Conservation (phyloP, 92 coral and sea anemone species). For the Virgularia gustaviana region DNA sequence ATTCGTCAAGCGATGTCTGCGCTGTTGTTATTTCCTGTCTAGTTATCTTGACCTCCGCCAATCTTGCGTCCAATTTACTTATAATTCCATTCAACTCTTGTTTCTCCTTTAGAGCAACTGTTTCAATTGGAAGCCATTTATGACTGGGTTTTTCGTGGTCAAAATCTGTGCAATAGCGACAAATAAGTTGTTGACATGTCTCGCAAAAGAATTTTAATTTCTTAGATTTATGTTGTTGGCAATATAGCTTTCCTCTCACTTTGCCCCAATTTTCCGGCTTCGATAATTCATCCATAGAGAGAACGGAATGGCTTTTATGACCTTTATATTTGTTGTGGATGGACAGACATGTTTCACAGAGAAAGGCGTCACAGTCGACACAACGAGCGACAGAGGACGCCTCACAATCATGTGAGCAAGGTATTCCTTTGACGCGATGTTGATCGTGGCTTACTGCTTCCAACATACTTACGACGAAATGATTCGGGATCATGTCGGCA, state of each 20-base stretch:
- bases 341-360: background rate
- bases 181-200: background rate
- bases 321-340: slow-evolving; percentile 3
- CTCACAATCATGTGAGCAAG: slow-evolving; percentile 25
- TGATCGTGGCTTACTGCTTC: background rate
- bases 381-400: slow-evolving; percentile 8
- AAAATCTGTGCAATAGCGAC: background rate
- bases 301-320: background rate
- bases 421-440: slow-evolving; percentile 1
- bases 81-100: background rate
- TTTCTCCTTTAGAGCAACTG: background rate
- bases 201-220: slow-evolving; percentile 5
- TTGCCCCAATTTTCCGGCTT: slow-evolving; percentile 13
- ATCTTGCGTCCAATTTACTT: no score
- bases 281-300: slow-evolving; percentile 14
- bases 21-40: no score
- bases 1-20: no score
- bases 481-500: background rate
- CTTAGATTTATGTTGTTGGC: background rate
- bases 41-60: no score
- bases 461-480: background rate
- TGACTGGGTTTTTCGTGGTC: background rate
- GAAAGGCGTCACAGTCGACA: slow-evolving; percentile 10
- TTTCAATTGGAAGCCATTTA: background rate
- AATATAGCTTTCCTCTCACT: background rate